Evolutionary conservation across 2,888 invertebrate species (phyloP).

Genomic region (Cephus runcator): DNA sequence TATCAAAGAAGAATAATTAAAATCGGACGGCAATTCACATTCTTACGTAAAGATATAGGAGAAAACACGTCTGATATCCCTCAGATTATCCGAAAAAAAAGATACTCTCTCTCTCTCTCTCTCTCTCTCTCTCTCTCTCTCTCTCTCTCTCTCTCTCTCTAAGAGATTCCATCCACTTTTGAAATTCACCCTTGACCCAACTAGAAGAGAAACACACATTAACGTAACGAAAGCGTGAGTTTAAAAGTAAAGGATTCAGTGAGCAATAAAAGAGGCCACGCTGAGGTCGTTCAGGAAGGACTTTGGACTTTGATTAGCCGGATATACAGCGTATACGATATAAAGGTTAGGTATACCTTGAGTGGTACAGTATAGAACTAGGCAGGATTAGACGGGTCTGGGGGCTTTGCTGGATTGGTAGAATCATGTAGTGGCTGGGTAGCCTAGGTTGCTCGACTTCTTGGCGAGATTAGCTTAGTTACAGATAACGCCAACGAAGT

Average conservation of each 20-base stretch:
- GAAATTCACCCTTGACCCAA: not conserved
- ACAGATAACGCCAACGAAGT: constrained; percentile 50
- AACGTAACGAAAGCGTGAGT: constrained; percentile 17
- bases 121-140: too few relatives aligned
- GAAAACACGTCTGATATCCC: not conserved
- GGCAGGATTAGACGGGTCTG: constrained; percentile 50
- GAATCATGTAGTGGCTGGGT: constrained; percentile 54
- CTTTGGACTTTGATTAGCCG: constrained; percentile 16
- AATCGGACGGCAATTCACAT: too few relatives aligned
- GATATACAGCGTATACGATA: constrained; percentile 4
- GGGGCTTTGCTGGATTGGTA: constrained; percentile 53
- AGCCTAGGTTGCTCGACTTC: constrained; percentile 48
- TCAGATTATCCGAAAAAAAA: not conserved
- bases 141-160: not conserved
- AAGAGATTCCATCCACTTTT: not conserved
- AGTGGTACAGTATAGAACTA: constrained; percentile 34
- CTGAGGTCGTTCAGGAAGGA: constrained; percentile 40
- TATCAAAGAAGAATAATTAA: too few relatives aligned
- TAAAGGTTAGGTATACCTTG: constrained; percentile 13
- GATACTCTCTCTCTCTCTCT: not conserved
- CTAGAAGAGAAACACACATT: not conserved
- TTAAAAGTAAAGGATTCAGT: constrained; percentile 22
- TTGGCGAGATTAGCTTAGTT: constrained; percentile 60
- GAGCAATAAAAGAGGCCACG: constrained; percentile 46
- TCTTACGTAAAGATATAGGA: not conserved